Evolutionary conservation across 2,797 vertebrate species (phyloP).

Genomic region (Gastrophryne carolinensis): DNA sequence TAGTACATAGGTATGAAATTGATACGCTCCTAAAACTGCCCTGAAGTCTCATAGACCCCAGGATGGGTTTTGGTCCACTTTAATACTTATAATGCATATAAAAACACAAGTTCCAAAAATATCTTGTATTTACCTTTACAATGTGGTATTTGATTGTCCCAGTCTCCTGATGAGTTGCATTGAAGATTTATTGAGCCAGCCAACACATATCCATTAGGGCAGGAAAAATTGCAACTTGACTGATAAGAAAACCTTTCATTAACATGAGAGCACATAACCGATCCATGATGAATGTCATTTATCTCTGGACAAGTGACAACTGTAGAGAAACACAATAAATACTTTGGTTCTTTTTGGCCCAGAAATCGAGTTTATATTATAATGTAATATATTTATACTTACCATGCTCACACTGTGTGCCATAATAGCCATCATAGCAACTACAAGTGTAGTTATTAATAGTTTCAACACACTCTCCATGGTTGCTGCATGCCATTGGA

Average conservation of each 20-base stretch:
- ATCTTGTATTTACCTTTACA: constrained; percentile 56
- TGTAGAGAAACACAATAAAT: constrained; percentile 48
- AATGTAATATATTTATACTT: too few relatives aligned
- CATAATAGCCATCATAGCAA: constrained; percentile 79
- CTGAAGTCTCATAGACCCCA: too few relatives aligned
- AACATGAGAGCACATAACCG: constrained; percentile 59
- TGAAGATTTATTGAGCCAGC: constrained; percentile 57
- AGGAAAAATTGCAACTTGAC: constrained; percentile 73
- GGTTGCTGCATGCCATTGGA: constrained; percentile 70
- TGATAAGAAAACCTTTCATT: constrained; percentile 63
- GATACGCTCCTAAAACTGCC: too few relatives aligned
- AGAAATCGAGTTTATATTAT: too few relatives aligned
- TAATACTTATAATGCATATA: too few relatives aligned
- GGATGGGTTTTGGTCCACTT: too few relatives aligned
- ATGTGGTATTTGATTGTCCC: constrained; percentile 65
- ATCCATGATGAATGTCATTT: constrained; percentile 57
- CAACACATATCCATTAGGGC: constrained; percentile 70
- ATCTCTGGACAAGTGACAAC: constrained; percentile 65
- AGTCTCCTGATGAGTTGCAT: constrained; percentile 63
- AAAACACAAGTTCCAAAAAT: constrained; percentile 54
- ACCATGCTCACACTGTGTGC: constrained; percentile 79
- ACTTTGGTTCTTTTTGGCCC: too few relatives aligned
- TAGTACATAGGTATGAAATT: too few relatives aligned
- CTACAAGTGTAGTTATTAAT: constrained; percentile 77
- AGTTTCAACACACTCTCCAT: constrained; percentile 80